Percentiles rank a stretch among this genome's conserved stretches.
Conservation (phyloP, 2,888 invertebrate species). For the Ctena decussata region DNA sequence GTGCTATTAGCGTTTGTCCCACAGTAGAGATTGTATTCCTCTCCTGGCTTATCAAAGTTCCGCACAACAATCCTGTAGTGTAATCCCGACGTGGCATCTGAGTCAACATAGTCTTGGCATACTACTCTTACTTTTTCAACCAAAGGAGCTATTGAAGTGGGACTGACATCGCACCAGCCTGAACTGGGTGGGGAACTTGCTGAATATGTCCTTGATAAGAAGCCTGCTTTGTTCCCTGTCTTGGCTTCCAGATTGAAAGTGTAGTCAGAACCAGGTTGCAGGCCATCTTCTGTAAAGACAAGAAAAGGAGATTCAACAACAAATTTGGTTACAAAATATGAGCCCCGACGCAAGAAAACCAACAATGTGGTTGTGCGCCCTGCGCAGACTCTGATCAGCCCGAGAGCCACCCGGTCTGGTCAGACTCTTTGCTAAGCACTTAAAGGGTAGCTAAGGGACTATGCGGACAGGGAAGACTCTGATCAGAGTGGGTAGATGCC, state of each 20-base stretch:
- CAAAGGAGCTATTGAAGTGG: constrained; percentile 56
- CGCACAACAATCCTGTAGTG: constrained; percentile 64
- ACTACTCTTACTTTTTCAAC: constrained; percentile 49
- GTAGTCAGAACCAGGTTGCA: constrained; percentile 61
- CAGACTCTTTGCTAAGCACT: no score
- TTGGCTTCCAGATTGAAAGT: constrained; percentile 61
- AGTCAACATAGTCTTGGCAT: constrained; percentile 71
- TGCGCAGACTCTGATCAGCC: no score
- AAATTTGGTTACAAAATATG: no score
- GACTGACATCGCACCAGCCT: constrained; percentile 60
- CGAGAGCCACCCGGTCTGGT: no score
- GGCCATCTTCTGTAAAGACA: no score
- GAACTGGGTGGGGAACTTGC: constrained; percentile 64
- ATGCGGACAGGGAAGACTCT: no score
- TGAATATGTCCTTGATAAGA: constrained; percentile 40
- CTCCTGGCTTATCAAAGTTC: not conserved
- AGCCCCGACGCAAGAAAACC: no score
- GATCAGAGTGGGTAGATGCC: no score
- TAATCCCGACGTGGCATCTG: constrained; percentile 54
- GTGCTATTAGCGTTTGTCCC: constrained; percentile 61
- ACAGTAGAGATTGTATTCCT: constrained; percentile 67
- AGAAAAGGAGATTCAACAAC: no score
- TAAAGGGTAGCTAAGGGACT: no score
- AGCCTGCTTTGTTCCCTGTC: constrained; percentile 43
- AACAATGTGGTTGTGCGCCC: no score